Evolutionary conservation across 2,113 vertebrate genomes (phyloP), one percentile per base, ranked within the genome.

Genomic region (Daboia siamensis): DNA sequence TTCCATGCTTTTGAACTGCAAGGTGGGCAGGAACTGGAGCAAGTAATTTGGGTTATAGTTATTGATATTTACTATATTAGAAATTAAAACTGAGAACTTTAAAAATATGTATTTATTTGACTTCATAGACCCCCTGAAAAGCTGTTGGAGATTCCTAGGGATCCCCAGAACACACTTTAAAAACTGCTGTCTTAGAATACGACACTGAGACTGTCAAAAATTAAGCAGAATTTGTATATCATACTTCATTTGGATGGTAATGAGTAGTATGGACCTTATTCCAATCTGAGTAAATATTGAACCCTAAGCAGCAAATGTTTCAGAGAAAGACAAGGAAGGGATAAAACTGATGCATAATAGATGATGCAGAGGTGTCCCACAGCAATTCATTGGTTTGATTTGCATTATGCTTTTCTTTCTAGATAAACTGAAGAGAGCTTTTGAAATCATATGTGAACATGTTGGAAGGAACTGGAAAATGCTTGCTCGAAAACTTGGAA

Each of bases 381-480:
- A 33, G 7, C 7, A 87, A 90, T 91, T 46, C 12, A 20, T 1
- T 91, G 1, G 90, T 11, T 15, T 61, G 15, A 10, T 8, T 0
- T 84, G 1, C 51, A 6, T 29, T 51, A 93, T 7, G 92, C 23
- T 59, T 91, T 90, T 7, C 10, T 0, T 96, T 96, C 51, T 94
- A 99, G 99, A n/a, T 44, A 95, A 95, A 88, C 97, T 98, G 88
- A 61, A 26, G 0, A 87, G 10, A 0, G 98, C 98, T 0, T 92
- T 95, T 17, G 93, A 95, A 1, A 94, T 98, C 33, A 95, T 99
- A 2, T 94, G 93, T 3, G 95, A 97, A 0, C 84, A 97, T 0
- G 59, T 99, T 3, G 98, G 98, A n/a, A 98, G 0, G 88, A 91
- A 95, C 0, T 99, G 99, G 99, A 97, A 91, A 55, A 97, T 64